phyloP scores from a whole-genome alignment of 2,113 vertebrate genomes.

The Actenoides lindsayi region DNA sequence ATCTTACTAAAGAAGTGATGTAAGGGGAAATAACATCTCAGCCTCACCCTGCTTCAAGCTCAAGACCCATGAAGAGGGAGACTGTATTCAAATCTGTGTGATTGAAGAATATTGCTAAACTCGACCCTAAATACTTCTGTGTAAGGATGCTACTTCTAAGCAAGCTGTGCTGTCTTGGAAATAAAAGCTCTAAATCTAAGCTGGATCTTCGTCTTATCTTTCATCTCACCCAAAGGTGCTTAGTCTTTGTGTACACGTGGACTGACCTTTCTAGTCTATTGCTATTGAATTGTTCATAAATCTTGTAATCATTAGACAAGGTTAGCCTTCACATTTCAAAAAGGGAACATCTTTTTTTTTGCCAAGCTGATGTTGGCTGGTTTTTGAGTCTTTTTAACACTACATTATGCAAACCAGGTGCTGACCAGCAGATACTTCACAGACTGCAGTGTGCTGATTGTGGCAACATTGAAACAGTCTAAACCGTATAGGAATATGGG shows the following conservation, averaged over 20 bases:
- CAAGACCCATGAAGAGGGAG: background rate
- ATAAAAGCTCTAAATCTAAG: background rate
- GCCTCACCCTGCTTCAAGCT: background rate
- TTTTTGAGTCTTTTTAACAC: background rate
- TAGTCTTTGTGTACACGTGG: background rate
- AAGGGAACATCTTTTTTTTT: background rate
- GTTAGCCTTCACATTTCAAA: slow-evolving; percentile 12
- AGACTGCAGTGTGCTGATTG: background rate
- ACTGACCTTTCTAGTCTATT: slow-evolving; percentile 24
- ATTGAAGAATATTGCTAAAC: background rate
- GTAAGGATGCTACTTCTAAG: background rate
- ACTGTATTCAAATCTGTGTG: background rate
- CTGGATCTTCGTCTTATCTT: background rate
- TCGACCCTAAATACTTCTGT: background rate
- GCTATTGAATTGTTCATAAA: slow-evolving; percentile 48
- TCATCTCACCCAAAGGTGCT: slow-evolving; percentile 24
- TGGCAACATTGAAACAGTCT: background rate
- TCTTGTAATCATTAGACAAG: slow-evolving; percentile 25
- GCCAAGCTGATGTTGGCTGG: background rate
- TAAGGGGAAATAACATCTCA: background rate
- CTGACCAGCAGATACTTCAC: slow-evolving; percentile 34
- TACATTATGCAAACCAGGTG: slow-evolving; percentile 46
- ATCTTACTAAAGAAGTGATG: background rate
- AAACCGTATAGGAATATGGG: background rate
- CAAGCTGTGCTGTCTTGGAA: background rate